These are phyloP conservation scores for Tricholaema leucomelas DNA, from an alignment of 2,113 vertebrate genomes.

Conservation along the genomic window DNA sequence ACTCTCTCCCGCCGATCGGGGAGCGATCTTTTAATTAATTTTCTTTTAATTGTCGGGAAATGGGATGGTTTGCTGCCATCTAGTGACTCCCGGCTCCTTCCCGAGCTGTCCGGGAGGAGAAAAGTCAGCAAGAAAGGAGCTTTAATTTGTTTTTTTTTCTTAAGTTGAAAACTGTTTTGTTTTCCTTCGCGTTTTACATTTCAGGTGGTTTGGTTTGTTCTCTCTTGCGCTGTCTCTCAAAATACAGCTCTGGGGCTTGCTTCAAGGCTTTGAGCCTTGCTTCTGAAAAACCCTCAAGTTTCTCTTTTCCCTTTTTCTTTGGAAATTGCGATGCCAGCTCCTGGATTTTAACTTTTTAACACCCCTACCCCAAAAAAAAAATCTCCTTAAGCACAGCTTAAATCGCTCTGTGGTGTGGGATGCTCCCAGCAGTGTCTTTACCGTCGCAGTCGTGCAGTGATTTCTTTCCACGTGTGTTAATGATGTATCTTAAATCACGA, in stretches of 20 bases:
- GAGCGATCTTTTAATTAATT: not conserved
- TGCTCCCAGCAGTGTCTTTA: fast-evolving
- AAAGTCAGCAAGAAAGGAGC: fast-evolving
- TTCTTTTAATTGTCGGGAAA: not conserved
- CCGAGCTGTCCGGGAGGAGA: not conserved
- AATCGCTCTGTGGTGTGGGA: not conserved
- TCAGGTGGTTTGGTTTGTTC: fast-evolving
- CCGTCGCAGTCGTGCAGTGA: fast-evolving
- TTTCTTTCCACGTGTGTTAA: not conserved
- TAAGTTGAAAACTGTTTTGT: not conserved
- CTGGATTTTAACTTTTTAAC: not conserved
- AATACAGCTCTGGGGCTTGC: not conserved
- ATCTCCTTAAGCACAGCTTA: fast-evolving
- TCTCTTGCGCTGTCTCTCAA: not conserved
- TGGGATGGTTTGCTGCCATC: constrained; percentile 18
- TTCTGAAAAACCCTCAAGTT: not conserved
- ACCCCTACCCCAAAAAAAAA: too few relatives aligned
- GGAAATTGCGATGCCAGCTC: too few relatives aligned
- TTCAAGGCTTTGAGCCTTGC: not conserved
- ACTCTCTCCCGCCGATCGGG: not conserved
- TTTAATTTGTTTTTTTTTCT: not conserved
- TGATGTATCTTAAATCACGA: not conserved
- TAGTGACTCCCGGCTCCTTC: not conserved
- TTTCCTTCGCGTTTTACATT: fast-evolving
- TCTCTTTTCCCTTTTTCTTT: not conserved